Evolutionary conservation across 2,797 vertebrate genomes (phyloP), one percentile per base, ranked within the genome.

Genomic region (Manis crassicaudata): DNA sequence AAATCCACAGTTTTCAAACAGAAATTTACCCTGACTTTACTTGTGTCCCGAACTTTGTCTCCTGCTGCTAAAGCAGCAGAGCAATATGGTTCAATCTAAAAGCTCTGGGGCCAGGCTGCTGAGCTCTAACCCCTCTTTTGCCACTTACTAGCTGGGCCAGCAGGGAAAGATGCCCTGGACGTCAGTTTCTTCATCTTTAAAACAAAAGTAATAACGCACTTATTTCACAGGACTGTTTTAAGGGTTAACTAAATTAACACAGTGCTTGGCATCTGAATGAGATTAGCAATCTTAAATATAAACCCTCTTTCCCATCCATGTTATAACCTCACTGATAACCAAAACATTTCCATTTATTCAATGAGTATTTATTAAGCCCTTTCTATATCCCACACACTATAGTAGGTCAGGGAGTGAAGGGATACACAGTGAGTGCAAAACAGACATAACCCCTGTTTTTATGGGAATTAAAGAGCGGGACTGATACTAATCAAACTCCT

Each of bases 161-260:
- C 9, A 65, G 52, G 58, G 35, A 37, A 77, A 58, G 88, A 50
- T 4, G 60, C 37, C 84, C 76, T 56, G 17, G 35, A 52, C 20
- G 92, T 88, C 52, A 68, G 68, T 21, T 90, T 94, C 50, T 90
- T 60, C 27, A 29, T 32, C 40, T 92, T 92, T 56, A 65, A 89
- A 85, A 73, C 73, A 52, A 87, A 92, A 70, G 35, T 32, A 81
- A 35, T 5, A 82, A n/a, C 6, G 16, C 2, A 18, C 1, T 40
- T 16, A 68, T 56, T 46, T 37, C 56, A 79, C 2, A 56, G 46
- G 32, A 72, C 14, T 93, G 54, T 32, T 96, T 63, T 54, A 86
- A 80, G 72, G 68, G 72, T 75, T 83, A 58, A 95, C 60, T 29
- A 14, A 91, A 54, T 7, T 77, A 68, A 58, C 25, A 37, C 16